phyloP scores from a whole-genome alignment of 2,888 invertebrate species.

The Arctia plantaginis region DNA sequence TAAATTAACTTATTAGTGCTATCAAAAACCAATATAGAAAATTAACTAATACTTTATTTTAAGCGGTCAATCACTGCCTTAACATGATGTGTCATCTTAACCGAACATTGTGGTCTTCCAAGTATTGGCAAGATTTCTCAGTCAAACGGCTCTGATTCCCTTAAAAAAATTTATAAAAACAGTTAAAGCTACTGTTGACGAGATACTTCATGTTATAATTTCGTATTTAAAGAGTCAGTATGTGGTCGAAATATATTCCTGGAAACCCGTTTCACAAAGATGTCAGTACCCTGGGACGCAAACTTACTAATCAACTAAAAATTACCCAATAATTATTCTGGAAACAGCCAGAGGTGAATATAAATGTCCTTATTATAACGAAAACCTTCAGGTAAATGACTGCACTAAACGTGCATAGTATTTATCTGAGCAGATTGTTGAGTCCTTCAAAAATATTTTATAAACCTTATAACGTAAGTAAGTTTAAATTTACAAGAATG shows the following conservation, averaged over 20 bases:
- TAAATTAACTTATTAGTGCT: background rate
- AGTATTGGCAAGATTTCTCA: background rate
- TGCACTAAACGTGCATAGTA: slow-evolving; percentile 24
- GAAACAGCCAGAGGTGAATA: slow-evolving; percentile 33
- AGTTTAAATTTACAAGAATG: too few species aligned
- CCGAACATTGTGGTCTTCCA: background rate
- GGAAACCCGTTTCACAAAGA: slow-evolving; percentile 25
- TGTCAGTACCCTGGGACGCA: slow-evolving; percentile 14
- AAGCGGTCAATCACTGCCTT: background rate
- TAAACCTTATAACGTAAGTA: too few species aligned
- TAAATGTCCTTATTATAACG: slow-evolving; percentile 33
- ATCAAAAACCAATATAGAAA: background rate
- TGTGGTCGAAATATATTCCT: slow-evolving; percentile 15
- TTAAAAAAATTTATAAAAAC: background rate
- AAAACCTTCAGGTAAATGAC: slow-evolving; percentile 18
- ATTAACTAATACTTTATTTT: background rate
- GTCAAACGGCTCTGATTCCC: background rate
- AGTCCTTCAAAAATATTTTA: too few species aligned
- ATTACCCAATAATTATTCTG: slow-evolving; percentile 40
- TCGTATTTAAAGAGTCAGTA: slow-evolving; percentile 22
- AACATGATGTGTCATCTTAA: background rate
- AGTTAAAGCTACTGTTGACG: background rate
- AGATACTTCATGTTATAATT: background rate
- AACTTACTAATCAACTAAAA: slow-evolving; percentile 35
- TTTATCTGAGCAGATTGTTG: slow-evolving; percentile 7